Evolutionary conservation across 2,113 vertebrate species (phyloP), one percentile per base, ranked within the genome.

Genomic region (Lophius piscatorius): DNA sequence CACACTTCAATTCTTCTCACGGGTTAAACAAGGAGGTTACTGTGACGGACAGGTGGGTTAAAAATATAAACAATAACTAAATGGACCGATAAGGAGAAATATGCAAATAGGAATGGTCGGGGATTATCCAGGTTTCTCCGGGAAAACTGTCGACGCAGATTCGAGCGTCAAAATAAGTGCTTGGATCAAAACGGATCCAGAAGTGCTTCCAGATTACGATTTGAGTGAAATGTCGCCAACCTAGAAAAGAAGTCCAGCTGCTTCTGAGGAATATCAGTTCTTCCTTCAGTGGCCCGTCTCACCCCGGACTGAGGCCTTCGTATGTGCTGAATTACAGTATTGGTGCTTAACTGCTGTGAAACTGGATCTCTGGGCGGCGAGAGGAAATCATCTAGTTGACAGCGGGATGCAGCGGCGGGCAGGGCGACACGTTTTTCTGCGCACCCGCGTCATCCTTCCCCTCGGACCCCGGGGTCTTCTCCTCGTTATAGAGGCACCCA

Each of bases 371-470:
- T 38, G 41, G 50, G 23, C 29, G 42, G 16, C 8, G 38, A 39
- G 12, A 3, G 4, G 17, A 18, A 21, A 24, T 5, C 3, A 14
- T 9, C 58, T 77, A 83, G 70, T 75, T 77, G 22, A 45, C 5
- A 0, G 70, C 81, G 0, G 89, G 84, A 61, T 92, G 86, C 21
- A 90, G 83, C 0, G 88, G 87, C 0, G 91, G 91, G 18, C 90
- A 91, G 0, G 76, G 80, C 1, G 81, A 88, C 17, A 31, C 62
- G 12, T 57, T 55, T 31, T 70, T 78, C 22, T 54, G 76, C 45
- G 50, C 20, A 34, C 14, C 17, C 10, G 11, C 17, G 0, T 0
- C 45, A 3, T 7, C 39, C 13, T 20, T 36, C 2, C 51, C 74
- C 5, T 55, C 62, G 0, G 34, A 57, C 2, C 13, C 45, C 0